Conservation (phyloP, 1,140 invertebrate genomes). For the Elysia chlorotica region DNA sequence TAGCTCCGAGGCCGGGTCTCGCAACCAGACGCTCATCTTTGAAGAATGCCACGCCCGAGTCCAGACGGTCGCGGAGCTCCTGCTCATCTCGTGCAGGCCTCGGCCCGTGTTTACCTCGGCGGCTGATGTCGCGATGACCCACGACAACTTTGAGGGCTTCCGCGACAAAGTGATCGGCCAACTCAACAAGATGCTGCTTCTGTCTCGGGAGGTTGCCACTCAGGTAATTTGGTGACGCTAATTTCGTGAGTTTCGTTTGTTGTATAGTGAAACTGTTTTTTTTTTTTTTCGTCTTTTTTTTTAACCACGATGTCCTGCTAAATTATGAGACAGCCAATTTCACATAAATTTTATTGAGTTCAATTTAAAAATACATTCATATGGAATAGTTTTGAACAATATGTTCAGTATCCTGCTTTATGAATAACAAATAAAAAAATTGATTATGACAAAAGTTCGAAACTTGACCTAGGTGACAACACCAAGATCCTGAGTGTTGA, state of each 20-base stretch:
- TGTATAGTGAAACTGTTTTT: too few species aligned
- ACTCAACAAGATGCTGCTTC: conserved; percentile 32
- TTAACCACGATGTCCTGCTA: too few species aligned
- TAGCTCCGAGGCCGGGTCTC: too few species aligned
- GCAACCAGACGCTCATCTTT: too few species aligned
- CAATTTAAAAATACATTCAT: too few species aligned
- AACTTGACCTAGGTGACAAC: background rate
- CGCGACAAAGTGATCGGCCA: conserved; percentile 35
- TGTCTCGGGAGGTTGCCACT: conserved; percentile 29
- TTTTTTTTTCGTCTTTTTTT: too few species aligned
- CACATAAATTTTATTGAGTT: too few species aligned
- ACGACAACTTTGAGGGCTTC: conserved; percentile 27
- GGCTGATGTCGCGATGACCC: conserved; percentile 25
- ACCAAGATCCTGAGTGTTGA: background rate
- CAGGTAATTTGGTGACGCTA: conserved; percentile 11
- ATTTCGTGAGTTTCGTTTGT: background rate
- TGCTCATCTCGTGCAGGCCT: conserved; percentile 43
- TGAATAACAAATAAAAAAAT: background rate
- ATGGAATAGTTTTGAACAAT: background rate
- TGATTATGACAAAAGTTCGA: background rate
- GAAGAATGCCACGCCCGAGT: conserved; percentile 42
- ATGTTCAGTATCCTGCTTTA: background rate
- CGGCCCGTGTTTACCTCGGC: conserved; percentile 35
- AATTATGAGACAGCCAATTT: too few species aligned
- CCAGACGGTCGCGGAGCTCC: conserved; percentile 45